Conservation (phyloP, 2,113 vertebrate genomes). For the Lycaon pictus region DNA sequence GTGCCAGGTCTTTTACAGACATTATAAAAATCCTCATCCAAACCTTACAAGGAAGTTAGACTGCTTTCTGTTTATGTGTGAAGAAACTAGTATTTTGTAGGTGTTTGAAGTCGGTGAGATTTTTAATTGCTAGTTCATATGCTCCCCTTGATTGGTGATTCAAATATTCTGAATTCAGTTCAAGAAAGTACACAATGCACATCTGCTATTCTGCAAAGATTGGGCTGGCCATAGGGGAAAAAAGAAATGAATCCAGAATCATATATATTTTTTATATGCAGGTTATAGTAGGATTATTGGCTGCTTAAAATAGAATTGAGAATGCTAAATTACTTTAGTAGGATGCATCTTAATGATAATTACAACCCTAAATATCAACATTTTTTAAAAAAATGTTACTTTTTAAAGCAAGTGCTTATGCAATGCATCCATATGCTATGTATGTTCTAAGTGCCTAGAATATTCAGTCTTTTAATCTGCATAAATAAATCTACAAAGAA, state of each 20-base stretch:
- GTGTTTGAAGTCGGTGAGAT: not conserved
- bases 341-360: constrained; percentile 26
- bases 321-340: not conserved
- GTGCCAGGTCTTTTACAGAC: not conserved
- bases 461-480: not conserved
- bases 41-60: not conserved
- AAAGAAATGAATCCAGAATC: not conserved
- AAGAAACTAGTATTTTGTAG: not conserved
- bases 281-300: not conserved
- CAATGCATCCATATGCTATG: not conserved
- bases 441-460: not conserved
- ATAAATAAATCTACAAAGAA: not conserved
- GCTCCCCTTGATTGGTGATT: not conserved
- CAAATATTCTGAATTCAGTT: not conserved
- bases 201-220: not conserved
- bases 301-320: not conserved
- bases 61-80: not conserved
- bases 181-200: not conserved
- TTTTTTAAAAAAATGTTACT: not conserved
- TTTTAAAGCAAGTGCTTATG: constrained; percentile 39
- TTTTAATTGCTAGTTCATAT: not conserved
- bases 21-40: not conserved
- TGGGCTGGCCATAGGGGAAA: fast-evolving
- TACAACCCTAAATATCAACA: constrained; percentile 44
- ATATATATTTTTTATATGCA: not conserved